Base-by-base conservation (phyloP, 1,140 invertebrate genomes). In the Rhizoglyphus robini region DNA sequence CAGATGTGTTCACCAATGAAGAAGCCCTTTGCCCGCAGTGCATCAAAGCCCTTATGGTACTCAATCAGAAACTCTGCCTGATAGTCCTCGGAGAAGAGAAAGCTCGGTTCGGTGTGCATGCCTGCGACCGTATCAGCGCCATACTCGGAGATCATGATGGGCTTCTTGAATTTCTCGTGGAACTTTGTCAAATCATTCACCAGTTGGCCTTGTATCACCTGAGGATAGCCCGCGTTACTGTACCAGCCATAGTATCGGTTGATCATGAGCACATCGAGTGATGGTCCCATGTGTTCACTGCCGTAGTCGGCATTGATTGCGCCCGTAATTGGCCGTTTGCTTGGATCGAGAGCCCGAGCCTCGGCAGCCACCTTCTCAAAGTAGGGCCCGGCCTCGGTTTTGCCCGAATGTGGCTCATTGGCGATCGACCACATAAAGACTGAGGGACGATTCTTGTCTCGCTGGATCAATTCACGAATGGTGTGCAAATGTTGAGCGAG, bases 1-100 rank as follows among this genome's bases (percentile, higher is more conserved):
- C 95, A 98, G 47, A 97, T 88, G 79, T 96, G 93, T 79, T 97
- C 94, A 5, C 94, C 94, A 54, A 91, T 84, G 68, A 97, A 90
- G 75, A 86, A 92, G 8, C 85, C 83, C 69, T 83, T 77, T 1
- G 76, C 74, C 65, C 88, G 80, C n/a, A 96, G 74, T 34, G 75
- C 74, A 76, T 97, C 93, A 74, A 97, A 96, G 0, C 88, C 90
- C 73, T 85, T 82, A 72, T 96, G 95, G 72, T 96, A 89, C 71
- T 85, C 81, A 0, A 85, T 83, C 71, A 96, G 80, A 49, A 94
- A 71, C 61, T 86, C 83, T 3, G 84, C 81, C 77, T 97, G 94
- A 73, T 90, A 97, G 74, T 97, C 92, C 77, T 96, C 93, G 3
- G 90, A 90, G 85, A 92, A 97, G 36, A 92, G 81, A 72, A 83